Percentiles rank a stretch among this genome's conserved stretches.
Conservation (phyloP, 2,797 vertebrate species). For the Thamnophis elegans region DNA sequence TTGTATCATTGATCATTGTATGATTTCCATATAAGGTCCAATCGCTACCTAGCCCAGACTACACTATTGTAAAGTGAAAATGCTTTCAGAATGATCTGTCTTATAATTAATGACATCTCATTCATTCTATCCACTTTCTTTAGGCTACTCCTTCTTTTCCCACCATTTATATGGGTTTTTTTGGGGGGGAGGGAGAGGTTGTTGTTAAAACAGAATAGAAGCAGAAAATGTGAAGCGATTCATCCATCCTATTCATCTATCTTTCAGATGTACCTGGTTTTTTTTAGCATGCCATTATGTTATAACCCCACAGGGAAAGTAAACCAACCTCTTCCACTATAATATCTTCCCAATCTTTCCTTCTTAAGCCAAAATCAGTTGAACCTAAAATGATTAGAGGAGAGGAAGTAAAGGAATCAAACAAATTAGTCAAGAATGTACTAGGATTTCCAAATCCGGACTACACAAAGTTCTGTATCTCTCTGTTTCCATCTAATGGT, state of each 20-base stretch:
- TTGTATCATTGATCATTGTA: background rate
- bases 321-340: background rate
- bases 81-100: background rate
- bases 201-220: background rate
- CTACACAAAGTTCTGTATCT: background rate
- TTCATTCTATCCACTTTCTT: background rate
- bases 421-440: background rate
- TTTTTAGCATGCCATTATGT: background rate
- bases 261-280: background rate
- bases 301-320: background rate
- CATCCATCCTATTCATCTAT: background rate
- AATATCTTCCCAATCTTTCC: background rate
- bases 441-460: background rate
- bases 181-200: background rate
- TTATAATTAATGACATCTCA: background rate
- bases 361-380: background rate
- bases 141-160: background rate
- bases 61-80: background rate
- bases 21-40: background rate
- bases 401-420: background rate
- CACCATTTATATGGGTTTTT: background rate
- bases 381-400: background rate
- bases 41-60: background rate
- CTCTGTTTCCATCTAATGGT: background rate
- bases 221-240: background rate